Percentiles rank a stretch among this genome's conserved stretches.
Evolutionary conservation across 2,797 vertebrate genomes (phyloP).

Genomic region (Melanotaenia boesemani): DNA sequence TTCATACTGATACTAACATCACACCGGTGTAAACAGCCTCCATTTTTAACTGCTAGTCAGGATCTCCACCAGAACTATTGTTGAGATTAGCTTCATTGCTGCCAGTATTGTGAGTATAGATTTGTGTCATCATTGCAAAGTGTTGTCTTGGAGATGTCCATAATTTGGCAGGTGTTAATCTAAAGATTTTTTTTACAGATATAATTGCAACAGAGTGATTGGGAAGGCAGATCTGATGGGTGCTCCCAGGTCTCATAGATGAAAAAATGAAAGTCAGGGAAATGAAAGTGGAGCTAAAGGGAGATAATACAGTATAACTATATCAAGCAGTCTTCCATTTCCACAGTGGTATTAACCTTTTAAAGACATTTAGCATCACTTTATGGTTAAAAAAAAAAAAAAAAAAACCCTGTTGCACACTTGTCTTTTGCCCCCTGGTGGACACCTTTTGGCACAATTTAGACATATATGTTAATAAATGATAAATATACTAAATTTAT

Average conservation of each 20-base stretch:
- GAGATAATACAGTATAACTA: neutral
- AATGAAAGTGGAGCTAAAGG: neutral
- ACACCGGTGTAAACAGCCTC: slow-evolving; percentile 46
- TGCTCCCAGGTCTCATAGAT: too few relatives aligned
- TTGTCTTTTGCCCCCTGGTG: too few relatives aligned
- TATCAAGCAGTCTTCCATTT: too few relatives aligned
- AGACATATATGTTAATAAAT: too few relatives aligned
- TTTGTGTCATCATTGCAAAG: neutral
- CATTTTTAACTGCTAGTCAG: slow-evolving; percentile 61
- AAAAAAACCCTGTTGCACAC: too few relatives aligned
- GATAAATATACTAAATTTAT: too few relatives aligned
- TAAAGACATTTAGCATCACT: too few relatives aligned
- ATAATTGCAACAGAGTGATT: neutral
- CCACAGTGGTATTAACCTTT: too few relatives aligned
- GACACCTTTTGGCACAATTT: too few relatives aligned
- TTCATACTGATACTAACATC: slow-evolving; percentile 44
- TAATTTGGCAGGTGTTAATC: neutral
- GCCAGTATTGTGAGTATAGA: neutral
- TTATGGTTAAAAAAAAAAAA: too few relatives aligned
- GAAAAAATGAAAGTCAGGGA: neutral
- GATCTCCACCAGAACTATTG: slow-evolving; percentile 16
- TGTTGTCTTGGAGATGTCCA: neutral
- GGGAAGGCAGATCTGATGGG: neutral
- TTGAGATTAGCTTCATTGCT: slow-evolving; percentile 14
- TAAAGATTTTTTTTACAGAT: neutral